Conservation (phyloP, 2,888 invertebrate species). For the Epinotia brunnichana region DNA sequence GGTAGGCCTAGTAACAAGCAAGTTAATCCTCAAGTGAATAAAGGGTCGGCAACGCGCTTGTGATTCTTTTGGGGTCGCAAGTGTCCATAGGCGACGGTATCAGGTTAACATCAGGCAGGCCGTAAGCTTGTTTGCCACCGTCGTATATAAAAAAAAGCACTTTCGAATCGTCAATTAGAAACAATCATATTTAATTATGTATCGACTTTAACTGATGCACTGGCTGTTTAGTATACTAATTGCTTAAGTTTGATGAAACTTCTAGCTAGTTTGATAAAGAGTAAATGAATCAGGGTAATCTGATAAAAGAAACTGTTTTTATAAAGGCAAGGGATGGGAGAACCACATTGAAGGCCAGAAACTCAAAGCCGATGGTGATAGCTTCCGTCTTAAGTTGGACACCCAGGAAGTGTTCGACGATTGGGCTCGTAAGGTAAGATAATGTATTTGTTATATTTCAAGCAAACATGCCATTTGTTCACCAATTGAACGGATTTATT, state of each 20-base stretch:
- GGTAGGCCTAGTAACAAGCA: no score
- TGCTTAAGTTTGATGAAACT: neutral
- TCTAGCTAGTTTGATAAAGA: neutral
- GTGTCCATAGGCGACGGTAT: no score
- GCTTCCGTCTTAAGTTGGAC: slow-evolving; percentile 97
- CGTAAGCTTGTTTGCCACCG: no score
- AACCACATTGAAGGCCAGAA: slow-evolving; percentile 99
- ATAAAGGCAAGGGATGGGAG: slow-evolving; percentile 97
- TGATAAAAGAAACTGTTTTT: slow-evolving; percentile 5
- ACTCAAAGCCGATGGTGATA: slow-evolving; percentile 98
- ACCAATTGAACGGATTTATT: no score
- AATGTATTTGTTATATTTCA: neutral
- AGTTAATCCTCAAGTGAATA: no score
- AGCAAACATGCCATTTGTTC: neutral
- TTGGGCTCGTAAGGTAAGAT: slow-evolving; percentile 92
- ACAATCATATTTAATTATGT: neutral
- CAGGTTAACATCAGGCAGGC: no score
- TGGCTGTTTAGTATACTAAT: neutral
- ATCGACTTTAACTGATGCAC: no score
- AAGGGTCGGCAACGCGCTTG: no score
- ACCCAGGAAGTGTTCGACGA: slow-evolving; percentile 99
- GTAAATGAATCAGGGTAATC: no score
- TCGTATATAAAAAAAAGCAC: no score
- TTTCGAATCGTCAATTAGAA: no score
- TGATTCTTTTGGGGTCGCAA: no score